Evolutionary conservation across 2,888 invertebrate genomes (phyloP), one percentile per base, ranked within the genome.

Genomic region (Orgyia antiqua): DNA sequence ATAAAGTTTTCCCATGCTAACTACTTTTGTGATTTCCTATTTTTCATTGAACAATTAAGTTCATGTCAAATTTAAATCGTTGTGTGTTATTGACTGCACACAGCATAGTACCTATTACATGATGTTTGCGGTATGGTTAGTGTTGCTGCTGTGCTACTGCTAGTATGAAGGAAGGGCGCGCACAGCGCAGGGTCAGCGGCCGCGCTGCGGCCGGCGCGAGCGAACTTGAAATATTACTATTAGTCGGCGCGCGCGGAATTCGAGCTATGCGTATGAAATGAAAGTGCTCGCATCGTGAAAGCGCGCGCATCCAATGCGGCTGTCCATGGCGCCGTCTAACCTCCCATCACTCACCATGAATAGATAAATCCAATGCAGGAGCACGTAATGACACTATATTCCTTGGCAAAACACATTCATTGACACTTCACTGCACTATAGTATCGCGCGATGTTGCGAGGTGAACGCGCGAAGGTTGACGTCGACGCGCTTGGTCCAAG

Each of bases 151-250:
- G 6, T 15, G 15, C 4, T 15, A 15, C 15, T 69, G 63, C 59
- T 73, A 67, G 51, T 67, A 53, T 62, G 58, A 67, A 72, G 72
- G 77, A 78, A 78, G 76, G 73, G 78, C 74, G 77, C 86, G 74
- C 73, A 63, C n/a, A 65, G 70, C 69, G 84, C 87, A 84, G 88
- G 89, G 88, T 88, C 83, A 83, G 76, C 84, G 84, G 68, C 80
- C 84, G 80, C 74, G 50, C 70, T 66, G 68, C 72, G 72, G 69
- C 69, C 77, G 74, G 70, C 69, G 71, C 75, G 68, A 71, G n/a
- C n/a, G n/a, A n/a, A n/a, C n/a, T n/a, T n/a, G n/a, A n/a, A n/a
- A n/a, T n/a, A n/a, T n/a, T n/a, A n/a, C n/a, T n/a, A n/a, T n/a
- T n/a, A n/a, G n/a, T n/a, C n/a, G n/a, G n/a, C n/a, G 70, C 78